A percentile compares a stretch with the other conserved stretches of the same genome.
Conservation (phyloP, 2,797 vertebrate species). For the Siniperca undulata region DNA sequence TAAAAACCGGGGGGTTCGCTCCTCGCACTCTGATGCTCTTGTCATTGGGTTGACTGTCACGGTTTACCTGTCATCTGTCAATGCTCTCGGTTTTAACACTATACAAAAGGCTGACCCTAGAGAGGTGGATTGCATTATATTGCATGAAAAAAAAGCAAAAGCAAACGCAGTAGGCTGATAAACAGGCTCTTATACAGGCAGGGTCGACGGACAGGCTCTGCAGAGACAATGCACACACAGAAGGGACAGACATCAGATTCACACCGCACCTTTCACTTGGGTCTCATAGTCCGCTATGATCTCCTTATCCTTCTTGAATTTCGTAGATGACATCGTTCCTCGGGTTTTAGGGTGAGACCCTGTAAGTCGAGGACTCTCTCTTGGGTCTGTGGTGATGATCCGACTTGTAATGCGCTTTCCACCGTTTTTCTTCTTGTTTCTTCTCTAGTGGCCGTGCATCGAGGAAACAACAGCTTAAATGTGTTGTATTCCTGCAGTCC, state of each 20-base stretch:
- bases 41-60: slow-evolving; percentile 56
- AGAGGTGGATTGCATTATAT: neutral
- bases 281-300: slow-evolving; percentile 98
- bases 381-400: slow-evolving; percentile 61
- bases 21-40: slow-evolving; percentile 22
- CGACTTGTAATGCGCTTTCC: slow-evolving; percentile 51
- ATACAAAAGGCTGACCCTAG: neutral
- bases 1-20: neutral
- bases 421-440: slow-evolving; percentile 16
- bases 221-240: slow-evolving; percentile 46
- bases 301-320: slow-evolving; percentile 98
- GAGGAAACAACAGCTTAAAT: slow-evolving; percentile 39
- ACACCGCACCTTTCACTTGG: slow-evolving; percentile 95
- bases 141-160: neutral
- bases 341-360: slow-evolving; percentile 74
- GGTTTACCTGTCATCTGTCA: slow-evolving; percentile 50
- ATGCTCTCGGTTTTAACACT: neutral
- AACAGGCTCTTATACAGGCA: slow-evolving; percentile 10
- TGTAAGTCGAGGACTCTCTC: slow-evolving; percentile 61
- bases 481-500: slow-evolving; percentile 41
- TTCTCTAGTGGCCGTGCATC: slow-evolving; percentile 46
- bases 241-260: slow-evolving; percentile 10
- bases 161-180: slow-evolving; percentile 13
- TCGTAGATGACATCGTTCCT: slow-evolving; percentile 93
- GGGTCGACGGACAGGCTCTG: slow-evolving; percentile 2